Evolutionary conservation across 2,113 vertebrate genomes (phyloP).

Genomic region (Petaurus breviceps): DNA sequence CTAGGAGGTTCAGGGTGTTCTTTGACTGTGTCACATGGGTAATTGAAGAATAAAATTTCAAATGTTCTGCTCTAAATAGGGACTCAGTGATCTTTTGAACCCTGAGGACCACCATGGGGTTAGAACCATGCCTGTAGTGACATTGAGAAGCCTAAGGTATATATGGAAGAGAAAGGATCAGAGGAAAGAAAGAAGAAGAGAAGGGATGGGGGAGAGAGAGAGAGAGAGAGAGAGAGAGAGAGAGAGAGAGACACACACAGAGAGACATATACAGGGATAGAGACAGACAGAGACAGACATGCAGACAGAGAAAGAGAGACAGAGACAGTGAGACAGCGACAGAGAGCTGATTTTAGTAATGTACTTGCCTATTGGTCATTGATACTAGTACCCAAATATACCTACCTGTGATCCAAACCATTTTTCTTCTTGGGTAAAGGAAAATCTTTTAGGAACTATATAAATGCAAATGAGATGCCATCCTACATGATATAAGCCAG

Average conservation of each 20-base stretch:
- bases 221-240: neutral
- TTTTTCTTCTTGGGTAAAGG: neutral
- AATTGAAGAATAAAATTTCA: neutral
- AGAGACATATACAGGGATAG: neutral
- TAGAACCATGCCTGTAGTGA: neutral
- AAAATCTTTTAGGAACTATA: neutral
- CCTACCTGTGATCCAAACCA: neutral
- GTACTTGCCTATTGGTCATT: neutral
- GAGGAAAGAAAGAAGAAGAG: neutral
- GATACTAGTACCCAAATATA: neutral
- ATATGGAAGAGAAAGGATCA: neutral
- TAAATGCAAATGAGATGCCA: neutral
- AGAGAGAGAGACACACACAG: neutral
- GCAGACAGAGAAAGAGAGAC: fast-evolving
- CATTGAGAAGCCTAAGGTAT: neutral
- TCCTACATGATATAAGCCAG: neutral
- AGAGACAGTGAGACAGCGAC: neutral
- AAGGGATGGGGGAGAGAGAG: neutral
- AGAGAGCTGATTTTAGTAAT: neutral
- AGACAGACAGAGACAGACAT: neutral
- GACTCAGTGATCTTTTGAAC: neutral
- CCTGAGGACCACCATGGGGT: neutral
- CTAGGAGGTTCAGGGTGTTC: neutral
- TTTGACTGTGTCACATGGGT: no score
- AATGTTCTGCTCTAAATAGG: no score